Base-by-base conservation (phyloP, 2,113 vertebrate genomes). In the Gracilinanus agilis region DNA sequence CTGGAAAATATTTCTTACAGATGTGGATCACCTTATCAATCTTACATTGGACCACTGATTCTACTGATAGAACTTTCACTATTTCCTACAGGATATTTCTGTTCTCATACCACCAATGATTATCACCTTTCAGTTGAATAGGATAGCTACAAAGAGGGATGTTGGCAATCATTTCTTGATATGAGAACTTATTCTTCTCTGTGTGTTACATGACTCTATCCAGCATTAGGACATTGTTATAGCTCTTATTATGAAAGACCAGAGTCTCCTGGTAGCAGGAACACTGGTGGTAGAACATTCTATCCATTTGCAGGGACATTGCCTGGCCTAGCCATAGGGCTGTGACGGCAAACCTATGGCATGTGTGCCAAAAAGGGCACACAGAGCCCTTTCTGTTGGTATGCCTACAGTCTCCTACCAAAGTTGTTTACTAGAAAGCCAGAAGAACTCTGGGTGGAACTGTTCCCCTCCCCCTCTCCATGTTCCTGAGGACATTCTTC, bases 121-220 rank as follows among this genome's bases (percentile, higher is more conserved):
- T 23, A 97, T 94, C 98, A 99, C 99, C 99, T 99, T 99, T 88
- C 98, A 98, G 34, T 34, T 99, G 99, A 55, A 98, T 98, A 8
- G 99, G 99, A 94, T 99, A 99, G 97, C 99, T 99, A 98, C 98
- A 99, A 83, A 99, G 94, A 1, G 99, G 99, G 40, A 99, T 99
- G 98, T 99, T 99, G 90, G 99, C 99, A 21, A 99, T 99, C 99
- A 99, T 99, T 97, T 99, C 99, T 90, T 99, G 99, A 96, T 99
- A 99, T 89, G 99, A 99, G 97, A 99, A 99, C 97, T 99, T 98
- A 55, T 99, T 99, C 23, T 99, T 98, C 97, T 99, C 99, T 0
- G 98, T 99, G 97, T 99, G 99, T 96, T 99, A 99, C 97, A 99
- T 99, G 92, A 99, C 98, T 23, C 99, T 99, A 90, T 99, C 99